Evolutionary conservation across 2,113 vertebrate species (phyloP), one percentile per base, ranked within the genome.

Genomic region (Salminus brasiliensis): DNA sequence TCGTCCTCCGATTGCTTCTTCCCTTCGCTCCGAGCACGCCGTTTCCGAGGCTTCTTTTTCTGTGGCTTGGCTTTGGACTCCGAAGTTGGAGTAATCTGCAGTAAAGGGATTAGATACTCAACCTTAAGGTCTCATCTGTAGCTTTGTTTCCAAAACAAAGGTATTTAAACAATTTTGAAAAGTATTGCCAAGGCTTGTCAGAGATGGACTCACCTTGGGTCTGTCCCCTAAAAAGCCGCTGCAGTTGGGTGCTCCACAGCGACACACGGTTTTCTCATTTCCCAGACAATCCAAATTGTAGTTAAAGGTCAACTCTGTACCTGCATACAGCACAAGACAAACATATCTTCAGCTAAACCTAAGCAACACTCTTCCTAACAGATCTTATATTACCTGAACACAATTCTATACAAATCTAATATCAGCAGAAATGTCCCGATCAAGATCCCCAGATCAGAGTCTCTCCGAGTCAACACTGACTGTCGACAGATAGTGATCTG

Each of bases 281-380:
- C 98, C 98, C 76, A 99, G 91, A 80, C 97, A 99, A 85, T 99
- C 98, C 25, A 99, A 93, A 87, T 99, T 99, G 89, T 99, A 99
- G 87, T 99, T 99, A 72, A 99, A 99, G 41, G 98, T 99, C 85
- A 99, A 86, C 87, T 99, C 98, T 0, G 95, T 98, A 29, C 96
- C 98, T 99, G 88, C 3, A 66, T 15, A 67, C 30, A 30, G 13
- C 53, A 18, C 18, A 30, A 16, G 12, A 59, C 9, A 59, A 47
- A 34, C 12, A 49, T 12, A 49, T 23, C 5, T 29, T 36, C 30
- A 73, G 10, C n/a, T 36, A 59, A 4, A 23, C 69, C 39, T 36
- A 53, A 13, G n/a, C n/a, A 63, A 52, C 21, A 27, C 34, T 62
- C 4, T 36, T 25, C 32, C 30, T 9, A 29, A 53, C 30, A 23